Base-by-base conservation (phyloP, 2,113 vertebrate genomes). In the Laticauda laticaudata region DNA sequence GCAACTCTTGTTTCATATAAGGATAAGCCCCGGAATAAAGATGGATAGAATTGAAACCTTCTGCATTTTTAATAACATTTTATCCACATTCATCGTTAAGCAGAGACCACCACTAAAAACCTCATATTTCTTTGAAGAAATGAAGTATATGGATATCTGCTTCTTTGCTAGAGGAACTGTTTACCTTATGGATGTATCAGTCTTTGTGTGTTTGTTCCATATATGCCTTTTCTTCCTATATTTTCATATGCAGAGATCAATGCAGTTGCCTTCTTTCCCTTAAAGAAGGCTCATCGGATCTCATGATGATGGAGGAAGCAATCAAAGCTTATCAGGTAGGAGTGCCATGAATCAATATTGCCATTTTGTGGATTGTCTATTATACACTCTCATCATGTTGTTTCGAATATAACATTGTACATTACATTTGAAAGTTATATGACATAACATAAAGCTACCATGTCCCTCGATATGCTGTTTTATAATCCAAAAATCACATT, bases 261-360 rank as follows among this genome's bases (percentile, higher is more conserved):
- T 99, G 99, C 90, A 97, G 98, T 2, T 99, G 99, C 91, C 91
- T 98, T 87, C 88, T 99, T 94, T 97, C 96, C 55, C 97, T 97
- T n/a, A 95, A 93, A 86, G 97, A 98, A 2, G 96, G 96, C 59
- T 98, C 98, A 9, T 2, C 87, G 48, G 98, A 99, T 91, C 93
- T 99, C 24, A 95, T 95, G 10, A 96, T 81, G 90, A 88, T 98
- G 95, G 96, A 69, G 1, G 92, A 98, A 1, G 88, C 97, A 88
- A 97, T 95, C 91, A 94, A 5, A 95, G 98, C 96, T 51, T 99
- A 99, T 95, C 98, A 98, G 98, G 99, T 99, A 96, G 3, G 94
- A 91, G 93, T 86, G 5, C 61, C 11, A 57, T 90, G 90, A 87
- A 94, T 48, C 59, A 75, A 11, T 92, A 4, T 55, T 56, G 20